Evolutionary conservation across 2,797 vertebrate genomes (phyloP), one percentile per base, ranked within the genome.

Genomic region (Brachymystax lenok): DNA sequence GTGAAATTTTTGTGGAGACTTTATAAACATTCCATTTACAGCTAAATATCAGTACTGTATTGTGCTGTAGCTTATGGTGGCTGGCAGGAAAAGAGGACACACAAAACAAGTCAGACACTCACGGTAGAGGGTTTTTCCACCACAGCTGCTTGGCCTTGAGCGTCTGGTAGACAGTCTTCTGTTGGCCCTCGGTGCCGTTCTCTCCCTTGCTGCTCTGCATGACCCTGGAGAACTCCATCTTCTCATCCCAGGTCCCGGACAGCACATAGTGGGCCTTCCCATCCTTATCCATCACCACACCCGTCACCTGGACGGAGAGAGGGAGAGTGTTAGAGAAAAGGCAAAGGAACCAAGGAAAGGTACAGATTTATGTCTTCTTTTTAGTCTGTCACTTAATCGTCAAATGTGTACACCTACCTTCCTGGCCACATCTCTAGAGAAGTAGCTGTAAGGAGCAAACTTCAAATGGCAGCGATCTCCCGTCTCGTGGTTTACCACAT

Each of bases 381-480:
- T 5, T 59, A 16, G 56, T 61, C 1, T 51, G 19, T 50, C 14
- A 28, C 4, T 35, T 16, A 27, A 1, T 17, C 10, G 21, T 24
- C 30, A 61, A 13, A 3, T 30, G 64, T 67, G 30, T 30, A 30
- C 64, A 28, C 88, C 86, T 86, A 98, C 98, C 96, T 98, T 99
- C 84, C 97, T 93, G 1, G 97, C 96, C 78, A 98, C 94, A 0
- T 98, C 97, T 88, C 97, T 92, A 30, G 97, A 99, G 89, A 99
- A 98, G 91, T 99, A 99, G 89, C 98, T 99, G 86, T 99, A 99
- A 17, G 98, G 98, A 54, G 97, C 96, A n/a, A 99, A 99, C 89
- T 99, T 99, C 69, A 99, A 94, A 88, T 96, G 96, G 91, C 98
- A 99, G 84, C 95, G 97, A 90, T 99, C 98, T 13, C 96, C 96